These are phyloP conservation scores for Pseudanteris insignis DNA, from an alignment of 2,888 invertebrate species.

Conservation along the genomic window DNA sequence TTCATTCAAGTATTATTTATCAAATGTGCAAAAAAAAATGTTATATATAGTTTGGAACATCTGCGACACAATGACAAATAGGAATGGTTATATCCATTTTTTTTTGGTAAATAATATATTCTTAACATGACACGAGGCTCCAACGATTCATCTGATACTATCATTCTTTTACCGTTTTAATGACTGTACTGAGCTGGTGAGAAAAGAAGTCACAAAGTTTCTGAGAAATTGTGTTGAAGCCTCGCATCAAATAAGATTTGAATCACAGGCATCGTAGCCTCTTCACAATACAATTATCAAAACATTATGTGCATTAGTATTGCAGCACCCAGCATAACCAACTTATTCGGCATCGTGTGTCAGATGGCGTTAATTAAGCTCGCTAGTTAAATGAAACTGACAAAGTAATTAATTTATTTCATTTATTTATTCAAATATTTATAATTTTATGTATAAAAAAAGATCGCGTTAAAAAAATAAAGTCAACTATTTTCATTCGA, in stretches of 20 bases:
- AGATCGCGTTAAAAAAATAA: conserved; percentile 45
- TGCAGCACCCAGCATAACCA: conserved; percentile 29
- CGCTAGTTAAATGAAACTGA: conserved; percentile 34
- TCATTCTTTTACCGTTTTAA: conserved; percentile 42
- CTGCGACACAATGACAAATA: conserved; percentile 30
- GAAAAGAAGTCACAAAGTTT: conserved; percentile 30
- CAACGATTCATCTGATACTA: conserved; percentile 22
- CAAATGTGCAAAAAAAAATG: too few relatives aligned
- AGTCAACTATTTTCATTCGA: conserved; percentile 41
- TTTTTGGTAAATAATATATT: conserved; percentile 15
- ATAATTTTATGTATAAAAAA: conserved; percentile 44
- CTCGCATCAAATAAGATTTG: conserved; percentile 21
- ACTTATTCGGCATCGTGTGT: conserved; percentile 37
- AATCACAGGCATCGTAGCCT: conserved; percentile 23
- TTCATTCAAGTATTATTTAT: too few relatives aligned
- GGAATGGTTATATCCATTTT: conserved; percentile 9
- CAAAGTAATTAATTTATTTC: conserved; percentile 45
- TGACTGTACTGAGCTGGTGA: conserved; percentile 34
- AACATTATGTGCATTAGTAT: conserved; percentile 18
- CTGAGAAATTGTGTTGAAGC: conserved; percentile 16
- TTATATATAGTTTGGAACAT: too few relatives aligned
- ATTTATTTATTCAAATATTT: conserved; percentile 49
- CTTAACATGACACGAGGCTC: conserved; percentile 28
- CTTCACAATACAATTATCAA: conserved; percentile 23
- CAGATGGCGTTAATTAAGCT: conserved; percentile 32